Base-by-base conservation (phyloP, 2,113 vertebrate genomes). In the Dicerorhinus sumatrensis region DNA sequence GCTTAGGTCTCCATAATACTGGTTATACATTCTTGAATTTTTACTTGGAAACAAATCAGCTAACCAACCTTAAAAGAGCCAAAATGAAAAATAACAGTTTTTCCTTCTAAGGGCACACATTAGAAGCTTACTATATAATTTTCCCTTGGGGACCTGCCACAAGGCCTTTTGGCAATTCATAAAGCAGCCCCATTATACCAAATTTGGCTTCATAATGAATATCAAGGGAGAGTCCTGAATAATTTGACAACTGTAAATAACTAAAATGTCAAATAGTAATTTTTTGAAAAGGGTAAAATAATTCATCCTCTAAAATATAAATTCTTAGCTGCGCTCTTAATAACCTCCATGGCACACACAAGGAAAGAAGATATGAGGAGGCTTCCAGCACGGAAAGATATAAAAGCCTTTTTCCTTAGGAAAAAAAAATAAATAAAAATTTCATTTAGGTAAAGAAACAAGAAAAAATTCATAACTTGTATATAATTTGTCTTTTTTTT, bases 351-450 rank as follows among this genome's bases (percentile, higher is more conserved):
- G n/a, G 60, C 67, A 79, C 54, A 58, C 8, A 65, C 21, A 94
- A 8, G 13, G 87, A 33, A 63, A 92, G 36, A 63, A 67, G 65
- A 27, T 16, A 58, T n/a, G 51, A 96, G 56, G 36, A 51, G 56
- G 73, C 69, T 89, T 90, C 88, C 85, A 89, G 39, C 48, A 86
- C 67, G 70, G 39, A 77, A 95, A 91, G 42, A 86, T 63, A 76
- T 6, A 88, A 65, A 90, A 81, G 56, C n/a, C 39, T 51, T 94
- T 96, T 96, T 72, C 93, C 75, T 97, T 94, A 84, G 73, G 70
- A 84, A 97, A 93, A 95, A 92, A 25, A 33, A 94, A 96, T 76
- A 96, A 95, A 94, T 97, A 90, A 73, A 67, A 18, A 56, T 90
- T 84, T 89, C 86, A 92, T 81, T 95, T 81, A 92, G 60, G 75